phyloP scores from a whole-genome alignment of 2,113 vertebrate species.

The Lota lota region DNA sequence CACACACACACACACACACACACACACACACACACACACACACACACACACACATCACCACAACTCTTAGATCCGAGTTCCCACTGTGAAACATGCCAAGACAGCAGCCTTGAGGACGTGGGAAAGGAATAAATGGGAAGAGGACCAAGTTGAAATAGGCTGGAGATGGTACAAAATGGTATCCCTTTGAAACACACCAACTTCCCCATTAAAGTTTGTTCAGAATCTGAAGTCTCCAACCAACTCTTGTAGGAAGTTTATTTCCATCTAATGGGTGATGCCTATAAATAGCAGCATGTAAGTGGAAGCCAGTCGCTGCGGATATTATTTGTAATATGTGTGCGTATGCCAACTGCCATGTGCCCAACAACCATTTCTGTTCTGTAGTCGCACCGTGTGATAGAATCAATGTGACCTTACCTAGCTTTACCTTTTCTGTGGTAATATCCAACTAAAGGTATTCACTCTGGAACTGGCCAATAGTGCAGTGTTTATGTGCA shows the following conservation, averaged over 20 bases:
- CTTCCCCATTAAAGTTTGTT: slow-evolving; percentile 8
- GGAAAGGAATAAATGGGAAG: slow-evolving; percentile 26
- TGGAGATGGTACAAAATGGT: slow-evolving; percentile 17
- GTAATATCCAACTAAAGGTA: too few species aligned
- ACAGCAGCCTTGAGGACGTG: slow-evolving; percentile 25
- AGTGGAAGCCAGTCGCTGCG: slow-evolving; percentile 24
- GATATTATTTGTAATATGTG: slow-evolving; percentile 43
- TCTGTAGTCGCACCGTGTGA: slow-evolving; percentile 27
- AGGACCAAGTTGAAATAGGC: slow-evolving; percentile 35
- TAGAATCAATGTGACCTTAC: slow-evolving; percentile 40
- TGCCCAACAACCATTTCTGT: slow-evolving; percentile 44
- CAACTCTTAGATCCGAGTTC: slow-evolving; percentile 35
- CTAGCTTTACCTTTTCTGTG: slow-evolving; percentile 8
- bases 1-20: too few species aligned
- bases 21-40: too few species aligned
- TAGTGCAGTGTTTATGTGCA: slow-evolving; percentile 52
- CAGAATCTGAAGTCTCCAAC: slow-evolving; percentile 23
- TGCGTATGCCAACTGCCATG: slow-evolving; percentile 52
- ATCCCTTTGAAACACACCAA: slow-evolving; percentile 30
- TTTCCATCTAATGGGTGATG: slow-evolving; percentile 42
- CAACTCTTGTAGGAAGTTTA: slow-evolving; percentile 18
- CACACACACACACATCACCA: background rate
- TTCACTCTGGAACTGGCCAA: slow-evolving; percentile 42
- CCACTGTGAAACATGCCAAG: slow-evolving; percentile 33
- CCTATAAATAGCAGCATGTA: slow-evolving; percentile 44